phyloP scores from a whole-genome alignment of 2,113 vertebrate species.

The Dromiciops gliroides region DNA sequence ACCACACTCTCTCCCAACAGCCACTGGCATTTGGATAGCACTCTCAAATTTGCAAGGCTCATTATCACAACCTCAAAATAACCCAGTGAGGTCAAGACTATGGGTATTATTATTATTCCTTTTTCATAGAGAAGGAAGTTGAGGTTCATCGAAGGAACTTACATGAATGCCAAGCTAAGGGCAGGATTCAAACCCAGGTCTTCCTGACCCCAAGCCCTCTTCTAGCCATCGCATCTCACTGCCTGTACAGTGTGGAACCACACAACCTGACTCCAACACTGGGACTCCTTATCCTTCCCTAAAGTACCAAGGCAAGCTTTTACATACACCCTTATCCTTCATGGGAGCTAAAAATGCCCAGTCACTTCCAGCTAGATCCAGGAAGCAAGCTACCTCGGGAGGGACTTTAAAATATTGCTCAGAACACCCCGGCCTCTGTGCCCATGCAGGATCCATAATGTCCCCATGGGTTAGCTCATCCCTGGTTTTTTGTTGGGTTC shows the following conservation, averaged over 20 bases:
- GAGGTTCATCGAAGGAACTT: neutral
- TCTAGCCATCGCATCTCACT: neutral
- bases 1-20: neutral
- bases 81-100: neutral
- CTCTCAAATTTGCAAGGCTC: neutral
- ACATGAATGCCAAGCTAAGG: neutral
- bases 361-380: slow-evolving; percentile 14
- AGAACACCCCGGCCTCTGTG: neutral
- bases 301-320: neutral
- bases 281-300: neutral
- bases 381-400: slow-evolving; percentile 34
- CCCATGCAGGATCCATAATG: neutral
- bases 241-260: neutral
- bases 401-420: slow-evolving; percentile 32
- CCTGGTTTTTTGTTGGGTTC: neutral
- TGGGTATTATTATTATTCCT: neutral
- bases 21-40: neutral
- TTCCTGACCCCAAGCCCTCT: neutral
- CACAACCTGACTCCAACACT: neutral
- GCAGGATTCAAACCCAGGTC: no score
- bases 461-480: neutral
- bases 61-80: neutral
- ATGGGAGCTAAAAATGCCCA: slow-evolving; percentile 50
- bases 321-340: slow-evolving; percentile 32
- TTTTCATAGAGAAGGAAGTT: neutral